These are phyloP conservation scores for Phthorimaea operculella DNA, from an alignment of 1,140 invertebrate genomes.

Conservation along the genomic window DNA sequence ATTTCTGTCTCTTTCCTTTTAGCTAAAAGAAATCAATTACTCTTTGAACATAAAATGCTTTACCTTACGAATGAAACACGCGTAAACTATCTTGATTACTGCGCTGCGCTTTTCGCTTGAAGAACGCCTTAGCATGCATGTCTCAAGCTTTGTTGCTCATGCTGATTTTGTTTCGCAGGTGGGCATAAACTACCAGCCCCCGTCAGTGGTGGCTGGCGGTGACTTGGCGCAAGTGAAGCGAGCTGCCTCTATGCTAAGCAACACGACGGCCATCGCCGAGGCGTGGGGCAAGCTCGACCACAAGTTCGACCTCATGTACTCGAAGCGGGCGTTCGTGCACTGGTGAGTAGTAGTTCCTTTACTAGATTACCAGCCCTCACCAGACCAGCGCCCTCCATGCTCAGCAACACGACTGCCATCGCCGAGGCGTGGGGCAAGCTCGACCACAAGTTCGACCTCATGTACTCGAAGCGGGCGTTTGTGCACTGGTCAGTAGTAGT, in stretches of 20 bases:
- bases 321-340: slow-evolving; percentile 82
- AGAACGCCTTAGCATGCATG: too few relatives aligned
- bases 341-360: slow-evolving; percentile 75
- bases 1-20: too few relatives aligned
- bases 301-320: slow-evolving; percentile 87
- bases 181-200: slow-evolving; percentile 76
- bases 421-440: slow-evolving; percentile 79
- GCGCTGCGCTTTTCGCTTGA: too few relatives aligned
- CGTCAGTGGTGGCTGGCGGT: slow-evolving; percentile 75
- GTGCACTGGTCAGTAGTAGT: slow-evolving; percentile 78
- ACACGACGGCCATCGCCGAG: slow-evolving; percentile 83
- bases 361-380: slow-evolving; percentile 76
- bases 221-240: slow-evolving; percentile 75
- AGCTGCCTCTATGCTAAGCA: slow-evolving; percentile 82
- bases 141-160: too few relatives aligned
- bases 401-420: slow-evolving; percentile 83
- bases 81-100: too few relatives aligned
- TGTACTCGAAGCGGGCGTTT: slow-evolving; percentile 84
- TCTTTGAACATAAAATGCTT: too few relatives aligned
- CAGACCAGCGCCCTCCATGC: slow-evolving; percentile 79
- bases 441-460: slow-evolving; percentile 83
- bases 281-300: slow-evolving; percentile 79
- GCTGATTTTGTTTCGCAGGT: slow-evolving; percentile 71
- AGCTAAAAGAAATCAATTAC: too few relatives aligned
- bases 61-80: too few relatives aligned